Evolutionary conservation across 2,888 invertebrate species (phyloP).

Genomic region (Blomia tropicalis): DNA sequence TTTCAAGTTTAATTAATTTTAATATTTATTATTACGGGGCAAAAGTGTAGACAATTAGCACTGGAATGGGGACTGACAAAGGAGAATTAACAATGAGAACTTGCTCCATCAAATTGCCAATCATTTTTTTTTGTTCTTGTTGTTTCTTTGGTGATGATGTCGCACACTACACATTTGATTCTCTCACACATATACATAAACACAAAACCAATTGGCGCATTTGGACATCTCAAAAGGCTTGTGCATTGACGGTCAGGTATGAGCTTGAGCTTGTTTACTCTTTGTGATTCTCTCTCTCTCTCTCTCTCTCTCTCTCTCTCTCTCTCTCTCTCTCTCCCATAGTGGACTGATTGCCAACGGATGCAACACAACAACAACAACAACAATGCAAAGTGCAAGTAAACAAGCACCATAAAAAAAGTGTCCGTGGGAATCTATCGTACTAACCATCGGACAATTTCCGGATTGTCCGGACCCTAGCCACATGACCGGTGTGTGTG

Average conservation of each 20-base stretch:
- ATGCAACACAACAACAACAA: too few species aligned
- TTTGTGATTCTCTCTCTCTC: too few species aligned
- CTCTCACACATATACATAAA: too few species aligned
- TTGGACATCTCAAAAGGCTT: neutral
- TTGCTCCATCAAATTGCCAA: neutral
- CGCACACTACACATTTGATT: neutral
- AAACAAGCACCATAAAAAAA: neutral
- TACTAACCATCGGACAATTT: neutral
- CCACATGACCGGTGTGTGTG: neutral
- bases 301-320: too few species aligned
- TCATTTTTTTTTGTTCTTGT: too few species aligned
- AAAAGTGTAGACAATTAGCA: slow-evolving; percentile 4
- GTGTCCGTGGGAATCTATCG: neutral
- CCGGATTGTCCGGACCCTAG: slow-evolving; percentile 7
- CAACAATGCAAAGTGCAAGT: slow-evolving; percentile 15
- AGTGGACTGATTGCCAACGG: slow-evolving; percentile 4
- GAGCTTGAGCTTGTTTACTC: neutral
- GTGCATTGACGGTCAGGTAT: neutral
- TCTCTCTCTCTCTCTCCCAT: too few species aligned
- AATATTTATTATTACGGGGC: slow-evolving; percentile 6
- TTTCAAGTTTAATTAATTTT: slow-evolving; percentile 14
- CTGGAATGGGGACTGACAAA: slow-evolving; percentile 2
- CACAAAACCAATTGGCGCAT: neutral
- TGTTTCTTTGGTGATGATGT: too few species aligned
- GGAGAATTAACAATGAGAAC: slow-evolving; percentile 13